Evolutionary conservation across 2,797 vertebrate species (phyloP).

Genomic region (Rhinoraja longicauda): DNA sequence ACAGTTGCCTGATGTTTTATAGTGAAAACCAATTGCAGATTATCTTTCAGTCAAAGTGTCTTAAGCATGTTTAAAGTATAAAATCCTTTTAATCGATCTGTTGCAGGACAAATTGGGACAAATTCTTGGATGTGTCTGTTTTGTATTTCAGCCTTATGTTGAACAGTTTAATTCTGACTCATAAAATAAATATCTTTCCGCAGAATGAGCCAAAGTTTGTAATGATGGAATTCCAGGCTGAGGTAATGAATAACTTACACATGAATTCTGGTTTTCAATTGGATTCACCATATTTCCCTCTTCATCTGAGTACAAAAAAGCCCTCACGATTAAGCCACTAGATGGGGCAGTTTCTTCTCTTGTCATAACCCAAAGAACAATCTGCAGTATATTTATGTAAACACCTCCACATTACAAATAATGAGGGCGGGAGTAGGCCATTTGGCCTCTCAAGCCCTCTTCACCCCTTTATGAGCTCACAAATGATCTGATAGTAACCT

Average conservation of each 20-base stretch:
- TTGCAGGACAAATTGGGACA: neutral
- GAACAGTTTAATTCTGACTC: neutral
- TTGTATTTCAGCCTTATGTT: neutral
- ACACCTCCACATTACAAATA: too few species aligned
- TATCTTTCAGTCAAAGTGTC: neutral
- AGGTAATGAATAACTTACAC: neutral
- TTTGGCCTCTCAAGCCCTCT: too few species aligned
- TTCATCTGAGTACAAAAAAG: neutral
- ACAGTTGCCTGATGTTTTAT: neutral
- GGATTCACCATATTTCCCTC: neutral
- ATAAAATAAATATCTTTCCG: neutral
- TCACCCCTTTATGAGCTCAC: too few species aligned
- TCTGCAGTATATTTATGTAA: neutral
- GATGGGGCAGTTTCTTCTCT: conserved; percentile 17
- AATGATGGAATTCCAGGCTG: neutral
- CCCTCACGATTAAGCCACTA: neutral
- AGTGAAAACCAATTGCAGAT: neutral
- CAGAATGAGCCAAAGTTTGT: too few species aligned
- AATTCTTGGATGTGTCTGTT: neutral
- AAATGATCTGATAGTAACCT: too few species aligned
- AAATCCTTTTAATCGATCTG: neutral
- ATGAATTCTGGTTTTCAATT: neutral
- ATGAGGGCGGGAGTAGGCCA: too few species aligned
- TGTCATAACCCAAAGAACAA: neutral
- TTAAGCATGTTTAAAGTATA: neutral